Evolutionary conservation across 2,113 vertebrate genomes (phyloP).

Genomic region (Leucopsar rothschildi): DNA sequence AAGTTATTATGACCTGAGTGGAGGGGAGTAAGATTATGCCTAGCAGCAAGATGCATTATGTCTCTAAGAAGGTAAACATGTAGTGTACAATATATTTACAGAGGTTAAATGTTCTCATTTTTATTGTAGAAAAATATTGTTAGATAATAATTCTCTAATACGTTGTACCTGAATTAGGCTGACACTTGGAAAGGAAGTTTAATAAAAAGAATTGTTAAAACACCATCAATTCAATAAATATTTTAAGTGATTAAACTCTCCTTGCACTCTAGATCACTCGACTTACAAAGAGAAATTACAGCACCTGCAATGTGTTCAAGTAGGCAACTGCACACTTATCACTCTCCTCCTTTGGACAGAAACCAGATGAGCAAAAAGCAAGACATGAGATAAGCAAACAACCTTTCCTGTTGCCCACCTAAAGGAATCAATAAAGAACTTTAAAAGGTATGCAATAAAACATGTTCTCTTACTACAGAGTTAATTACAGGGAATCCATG

Average conservation of each 20-base stretch:
- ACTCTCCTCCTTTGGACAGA: neutral
- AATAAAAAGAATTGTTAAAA: neutral
- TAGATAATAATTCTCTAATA: neutral
- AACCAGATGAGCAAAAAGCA: neutral
- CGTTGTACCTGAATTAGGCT: neutral
- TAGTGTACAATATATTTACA: neutral
- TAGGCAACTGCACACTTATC: neutral
- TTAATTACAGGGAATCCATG: neutral
- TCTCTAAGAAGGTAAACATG: neutral
- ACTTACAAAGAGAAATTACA: neutral
- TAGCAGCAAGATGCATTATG: neutral
- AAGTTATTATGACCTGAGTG: neutral
- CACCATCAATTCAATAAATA: neutral
- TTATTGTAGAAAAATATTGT: neutral
- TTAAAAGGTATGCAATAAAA: neutral
- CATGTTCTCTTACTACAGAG: neutral
- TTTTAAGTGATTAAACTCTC: neutral
- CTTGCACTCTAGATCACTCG: neutral
- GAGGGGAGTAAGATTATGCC: neutral
- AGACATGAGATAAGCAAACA: neutral
- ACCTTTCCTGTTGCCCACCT: neutral
- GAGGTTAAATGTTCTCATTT: neutral
- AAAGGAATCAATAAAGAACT: neutral
- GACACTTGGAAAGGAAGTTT: neutral
- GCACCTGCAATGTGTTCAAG: neutral